Percentiles rank a stretch among this genome's conserved stretches.
Evolutionary conservation across 2,113 vertebrate genomes (phyloP).

Genomic region (Parus major): DNA sequence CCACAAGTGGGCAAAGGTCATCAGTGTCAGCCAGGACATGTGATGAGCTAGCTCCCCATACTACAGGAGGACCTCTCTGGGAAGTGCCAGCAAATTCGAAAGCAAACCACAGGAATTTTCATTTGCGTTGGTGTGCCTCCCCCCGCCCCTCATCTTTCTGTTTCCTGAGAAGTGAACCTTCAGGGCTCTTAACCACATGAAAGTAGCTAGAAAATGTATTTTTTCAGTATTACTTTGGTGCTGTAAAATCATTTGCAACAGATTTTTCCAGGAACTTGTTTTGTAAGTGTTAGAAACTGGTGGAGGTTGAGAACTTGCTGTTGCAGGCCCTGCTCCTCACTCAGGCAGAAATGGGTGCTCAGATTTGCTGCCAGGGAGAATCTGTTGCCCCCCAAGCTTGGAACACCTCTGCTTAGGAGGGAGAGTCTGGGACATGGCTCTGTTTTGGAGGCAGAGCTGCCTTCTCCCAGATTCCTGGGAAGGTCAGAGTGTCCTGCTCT

Average conservation of each 20-base stretch:
- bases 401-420: not conserved
- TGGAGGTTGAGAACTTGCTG: constrained; percentile 10
- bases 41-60: not conserved
- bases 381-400: not conserved
- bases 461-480: not conserved
- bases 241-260: not conserved
- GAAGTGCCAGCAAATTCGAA: constrained; percentile 2
- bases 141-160: not conserved
- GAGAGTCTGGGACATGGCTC: not conserved
- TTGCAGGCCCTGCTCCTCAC: not conserved
- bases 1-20: not conserved
- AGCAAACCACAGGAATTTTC: constrained; percentile 57
- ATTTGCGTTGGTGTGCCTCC: constrained; percentile 1
- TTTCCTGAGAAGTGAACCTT: constrained; percentile 33
- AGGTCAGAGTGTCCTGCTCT: not conserved
- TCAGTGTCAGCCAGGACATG: not conserved
- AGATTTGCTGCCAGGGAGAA: not conserved
- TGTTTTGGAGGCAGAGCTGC: not conserved
- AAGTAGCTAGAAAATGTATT: constrained; percentile 36
- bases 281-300: not conserved
- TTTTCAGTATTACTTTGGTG: not conserved
- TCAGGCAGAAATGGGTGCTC: not conserved
- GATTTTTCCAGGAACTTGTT: constrained; percentile 25
- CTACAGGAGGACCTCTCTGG: not conserved
- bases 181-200: constrained; percentile 29